Evolutionary conservation across 2,113 vertebrate species (phyloP).

Genomic region (Procavia capensis): DNA sequence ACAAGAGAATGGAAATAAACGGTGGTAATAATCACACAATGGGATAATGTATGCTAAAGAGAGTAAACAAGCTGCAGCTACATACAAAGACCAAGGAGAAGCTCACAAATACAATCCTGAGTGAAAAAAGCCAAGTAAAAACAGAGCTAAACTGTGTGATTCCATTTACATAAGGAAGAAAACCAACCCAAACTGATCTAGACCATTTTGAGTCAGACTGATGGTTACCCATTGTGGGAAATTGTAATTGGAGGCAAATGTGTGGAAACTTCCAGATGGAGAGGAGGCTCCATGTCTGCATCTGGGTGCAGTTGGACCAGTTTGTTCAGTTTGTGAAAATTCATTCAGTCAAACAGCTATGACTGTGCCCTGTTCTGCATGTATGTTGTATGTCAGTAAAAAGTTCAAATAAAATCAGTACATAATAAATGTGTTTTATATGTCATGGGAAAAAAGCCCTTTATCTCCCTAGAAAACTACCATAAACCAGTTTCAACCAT

Average conservation of each 20-base stretch:
- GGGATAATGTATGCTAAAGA: accelerated
- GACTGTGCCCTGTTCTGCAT: too few relatives aligned
- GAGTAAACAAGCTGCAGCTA: accelerated
- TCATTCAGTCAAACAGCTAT: neutral
- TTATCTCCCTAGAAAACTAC: conserved; percentile 62
- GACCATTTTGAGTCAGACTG: neutral
- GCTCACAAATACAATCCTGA: accelerated
- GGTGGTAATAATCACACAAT: accelerated
- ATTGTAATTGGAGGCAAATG: neutral
- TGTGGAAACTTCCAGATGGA: conserved; percentile 36
- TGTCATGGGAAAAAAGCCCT: conserved; percentile 21
- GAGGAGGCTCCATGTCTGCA: neutral
- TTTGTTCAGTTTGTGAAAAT: conserved; percentile 57
- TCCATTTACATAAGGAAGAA: neutral
- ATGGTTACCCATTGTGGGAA: neutral
- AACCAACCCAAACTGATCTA: neutral
- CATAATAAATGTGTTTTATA: conserved; percentile 12
- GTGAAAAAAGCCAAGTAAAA: accelerated
- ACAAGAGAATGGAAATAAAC: neutral
- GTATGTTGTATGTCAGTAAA: neutral
- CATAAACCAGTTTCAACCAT: conserved; percentile 56
- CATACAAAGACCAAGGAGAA: accelerated
- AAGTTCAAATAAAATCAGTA: conserved; percentile 34
- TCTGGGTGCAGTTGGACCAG: neutral
- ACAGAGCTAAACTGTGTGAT: accelerated